Evolutionary conservation across 2,888 invertebrate genomes (phyloP), one percentile per base, ranked within the genome.

Genomic region (Uropetala carovei): DNA sequence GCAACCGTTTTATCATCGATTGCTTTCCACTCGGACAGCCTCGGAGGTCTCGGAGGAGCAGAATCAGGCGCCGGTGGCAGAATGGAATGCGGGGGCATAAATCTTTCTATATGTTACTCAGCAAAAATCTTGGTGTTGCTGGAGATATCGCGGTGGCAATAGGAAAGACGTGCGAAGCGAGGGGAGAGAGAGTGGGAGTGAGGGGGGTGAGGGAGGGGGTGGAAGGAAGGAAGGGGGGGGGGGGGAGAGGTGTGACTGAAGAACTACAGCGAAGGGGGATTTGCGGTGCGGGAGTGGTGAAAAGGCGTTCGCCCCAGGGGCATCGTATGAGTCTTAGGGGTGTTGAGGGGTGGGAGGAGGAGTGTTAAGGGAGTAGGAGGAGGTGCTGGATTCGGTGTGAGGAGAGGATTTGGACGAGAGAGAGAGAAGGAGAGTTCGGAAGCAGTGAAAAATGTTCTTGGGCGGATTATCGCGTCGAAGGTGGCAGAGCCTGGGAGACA

Each of bases 81-180:
- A 75, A 27, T 13, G 75, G 75, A 68, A 68, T 18, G 68, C 22
- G 27, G 75, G 27, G 27, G 27, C 27, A 75, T 75, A 75, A 75
- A 75, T 89, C 64, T 89, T n/a, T 27, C 64, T 27, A 60, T 60
- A 89, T 30, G 89, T 89, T 89, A 89, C 89, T 89, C 89, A 89
- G 89, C 89, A 89, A 64, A 89, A 89, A 64, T 30, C 60, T 64
- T 18, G 89, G 89, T 57, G 89, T 64, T 64, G 64, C 64, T 89
- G 60, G 43, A 64, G 89, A 89, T 89, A 89, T 16, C 64, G 89
- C 60, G 60, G 86, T 16, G 59, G 86, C 13, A 27, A 27, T 43
- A 7, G 64, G 16, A 75, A 7, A 22, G 22, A 27, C 7, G 22
- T 27, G 75, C 68, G 22, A 68, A 22, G 68, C 9, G 16, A 64